Evolutionary conservation across 2,797 vertebrate genomes (phyloP).

Genomic region (Cyclopterus lumpus): DNA sequence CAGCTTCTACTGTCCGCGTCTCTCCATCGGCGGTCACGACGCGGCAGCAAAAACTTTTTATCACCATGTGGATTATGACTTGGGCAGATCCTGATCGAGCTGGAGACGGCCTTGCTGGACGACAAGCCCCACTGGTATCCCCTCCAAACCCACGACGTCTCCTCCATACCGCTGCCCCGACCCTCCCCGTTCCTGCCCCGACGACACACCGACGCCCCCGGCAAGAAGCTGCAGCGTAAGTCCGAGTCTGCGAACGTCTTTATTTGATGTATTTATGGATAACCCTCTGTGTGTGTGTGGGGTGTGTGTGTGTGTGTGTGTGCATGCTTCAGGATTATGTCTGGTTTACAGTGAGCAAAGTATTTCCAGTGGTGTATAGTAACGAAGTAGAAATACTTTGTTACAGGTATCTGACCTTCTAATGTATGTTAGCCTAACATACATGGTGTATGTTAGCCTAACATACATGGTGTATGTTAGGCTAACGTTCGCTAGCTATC

Average conservation of each 20-base stretch:
- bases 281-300: background rate
- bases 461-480: too few relatives aligned
- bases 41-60: slow-evolving; percentile 2
- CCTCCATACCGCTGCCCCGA: slow-evolving; percentile 96
- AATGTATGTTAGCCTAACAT: too few relatives aligned
- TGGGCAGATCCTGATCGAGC: slow-evolving; percentile 94
- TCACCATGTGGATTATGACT: slow-evolving; percentile 7
- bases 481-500: too few relatives aligned
- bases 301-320: slow-evolving; percentile 11
- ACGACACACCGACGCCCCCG: slow-evolving; percentile 89
- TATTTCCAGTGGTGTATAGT: slow-evolving; percentile 3
- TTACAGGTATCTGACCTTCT: too few relatives aligned
- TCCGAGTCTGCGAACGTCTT: slow-evolving; percentile 36
- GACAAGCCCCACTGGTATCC: slow-evolving; percentile 99
- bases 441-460: too few relatives aligned
- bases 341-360: background rate
- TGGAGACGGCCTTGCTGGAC: slow-evolving; percentile 98
- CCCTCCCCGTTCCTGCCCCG: slow-evolving; percentile 95
- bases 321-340: background rate
- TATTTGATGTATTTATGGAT: slow-evolving; percentile 5
- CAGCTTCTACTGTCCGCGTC: background rate
- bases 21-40: background rate
- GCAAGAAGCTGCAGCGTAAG: slow-evolving; percentile 98
- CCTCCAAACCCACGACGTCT: slow-evolving; percentile 96
- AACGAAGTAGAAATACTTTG: too few relatives aligned